These are phyloP conservation scores for Catotricha subobsoleta DNA, from an alignment of 2,888 invertebrate genomes.

Conservation along the genomic window DNA sequence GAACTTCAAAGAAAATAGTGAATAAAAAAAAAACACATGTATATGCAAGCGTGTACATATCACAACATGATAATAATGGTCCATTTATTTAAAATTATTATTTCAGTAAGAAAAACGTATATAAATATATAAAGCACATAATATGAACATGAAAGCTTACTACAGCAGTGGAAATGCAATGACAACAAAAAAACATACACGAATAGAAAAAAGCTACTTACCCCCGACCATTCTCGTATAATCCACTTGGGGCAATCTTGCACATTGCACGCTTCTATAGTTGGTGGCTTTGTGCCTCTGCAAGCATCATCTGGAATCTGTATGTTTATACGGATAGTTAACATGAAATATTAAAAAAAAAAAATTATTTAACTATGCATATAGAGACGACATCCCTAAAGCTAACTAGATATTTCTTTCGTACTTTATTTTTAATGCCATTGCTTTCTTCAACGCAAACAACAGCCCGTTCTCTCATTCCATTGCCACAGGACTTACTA, in stretches of 20 bases:
- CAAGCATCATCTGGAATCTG: conserved; percentile 67
- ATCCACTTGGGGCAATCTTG: conserved; percentile 80
- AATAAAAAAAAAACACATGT: too few species aligned
- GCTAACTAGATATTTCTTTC: too few species aligned
- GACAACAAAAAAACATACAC: not conserved
- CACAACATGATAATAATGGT: too few species aligned
- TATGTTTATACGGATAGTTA: too few species aligned
- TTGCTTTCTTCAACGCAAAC: conserved; percentile 72
- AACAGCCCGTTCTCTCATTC: conserved; percentile 60
- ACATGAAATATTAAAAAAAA: too few species aligned
- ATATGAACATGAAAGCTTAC: not conserved
- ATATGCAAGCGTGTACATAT: too few species aligned
- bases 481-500: conserved; percentile 73
- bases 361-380: not conserved
- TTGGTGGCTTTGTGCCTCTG: conserved; percentile 55
- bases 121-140: not conserved
- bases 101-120: conserved; percentile 80
- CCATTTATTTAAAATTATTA: too few species aligned
- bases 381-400: not conserved
- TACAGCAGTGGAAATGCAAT: not conserved
- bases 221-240: conserved; percentile 76
- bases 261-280: conserved; percentile 65
- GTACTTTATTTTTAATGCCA: conserved; percentile 56
- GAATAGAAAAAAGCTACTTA: too few species aligned
- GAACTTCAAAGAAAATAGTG: too few species aligned